Evolutionary conservation across 2,888 invertebrate species (phyloP).

Genomic region (Mycogona germanica): DNA sequence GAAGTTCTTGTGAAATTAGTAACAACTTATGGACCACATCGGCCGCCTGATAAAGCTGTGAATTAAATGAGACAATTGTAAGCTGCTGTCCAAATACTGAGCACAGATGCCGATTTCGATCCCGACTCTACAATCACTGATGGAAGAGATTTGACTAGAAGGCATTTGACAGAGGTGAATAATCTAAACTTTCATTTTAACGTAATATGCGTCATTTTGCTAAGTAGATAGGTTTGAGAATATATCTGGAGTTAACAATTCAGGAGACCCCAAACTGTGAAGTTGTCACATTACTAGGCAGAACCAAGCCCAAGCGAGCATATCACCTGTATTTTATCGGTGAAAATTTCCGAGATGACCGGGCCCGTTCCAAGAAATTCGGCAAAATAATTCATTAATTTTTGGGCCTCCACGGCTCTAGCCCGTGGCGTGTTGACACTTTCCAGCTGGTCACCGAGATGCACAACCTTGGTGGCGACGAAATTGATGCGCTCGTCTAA

Average conservation of each 20-base stretch:
- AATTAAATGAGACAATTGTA: conserved; percentile 22
- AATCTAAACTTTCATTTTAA: too few relatives aligned
- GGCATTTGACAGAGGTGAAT: too few relatives aligned
- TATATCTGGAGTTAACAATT: too few relatives aligned
- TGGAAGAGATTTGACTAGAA: too few relatives aligned
- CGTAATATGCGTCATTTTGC: too few relatives aligned
- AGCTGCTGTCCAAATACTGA: too few relatives aligned
- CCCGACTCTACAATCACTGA: too few relatives aligned
- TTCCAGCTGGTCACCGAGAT: conserved; percentile 96
- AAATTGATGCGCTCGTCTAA: conserved; percentile 91
- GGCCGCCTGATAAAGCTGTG: conserved; percentile 81
- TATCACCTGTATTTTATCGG: conserved; percentile 60
- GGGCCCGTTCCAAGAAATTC: conserved; percentile 82
- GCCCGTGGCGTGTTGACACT: conserved; percentile 91
- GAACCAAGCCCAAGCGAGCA: conserved; percentile 5
- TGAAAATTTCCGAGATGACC: conserved; percentile 71
- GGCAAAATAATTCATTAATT: conserved; percentile 78
- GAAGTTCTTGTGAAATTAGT: conserved; percentile 89
- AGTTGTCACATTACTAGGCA: not conserved
- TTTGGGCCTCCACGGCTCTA: conserved; percentile 87
- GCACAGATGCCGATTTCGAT: too few relatives aligned
- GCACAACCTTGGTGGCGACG: conserved; percentile 93
- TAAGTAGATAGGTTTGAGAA: too few relatives aligned
- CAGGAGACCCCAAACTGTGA: not conserved
- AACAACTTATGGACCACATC: conserved; percentile 95